Base-by-base conservation (phyloP, 2,113 vertebrate species). In the Odocoileus virginianus region DNA sequence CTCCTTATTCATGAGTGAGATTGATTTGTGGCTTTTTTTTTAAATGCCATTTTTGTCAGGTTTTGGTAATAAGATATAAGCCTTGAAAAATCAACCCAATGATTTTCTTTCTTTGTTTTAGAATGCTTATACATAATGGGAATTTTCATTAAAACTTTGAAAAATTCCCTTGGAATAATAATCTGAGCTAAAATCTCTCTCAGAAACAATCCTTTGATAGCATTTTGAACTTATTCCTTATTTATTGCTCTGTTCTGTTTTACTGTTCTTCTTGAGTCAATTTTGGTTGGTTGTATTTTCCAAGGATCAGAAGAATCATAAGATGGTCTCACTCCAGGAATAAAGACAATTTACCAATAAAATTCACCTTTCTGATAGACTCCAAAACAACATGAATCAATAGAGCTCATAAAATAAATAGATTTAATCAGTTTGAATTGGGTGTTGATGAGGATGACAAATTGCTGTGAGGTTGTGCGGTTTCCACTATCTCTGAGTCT, bases 111-210 rank as follows among this genome's bases (percentile, higher is more conserved):
- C 40, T 79, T 83, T 96, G 33, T 28, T 92, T 97, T 83, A 95
- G 13, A 76, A 15, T 79, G 55, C 87, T 96, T 67, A 76, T 81
- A 87, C 61, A 6, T 40, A 74, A 58, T 89, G 25, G 17, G 55
- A 67, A 87, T 92, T 97, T 93, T 97, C 61, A 97, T 78, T 97
- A 89, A 96, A 94, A 84, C 33, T 94, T 61, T 79, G 33, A 28
- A 23, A 60, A 91, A 84, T 36, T 91, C 9, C 79, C 60, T 95
- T 95, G 6, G 25, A 79, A 95, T 61, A 84, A 93, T 94, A 55
- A 87, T n/a, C 40, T 89, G 54, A 47, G 21, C n/a, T 78, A 10
- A 95, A 64, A 23, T 86, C 12, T 94, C 50, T 88, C 91, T 84
- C 13, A 57, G 81, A 95, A 95, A 28, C 13, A 92, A 52, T 61